Evolutionary conservation across 2,888 invertebrate genomes (phyloP), one percentile per base, ranked within the genome.

Genomic region (Trichacis sp.): DNA sequence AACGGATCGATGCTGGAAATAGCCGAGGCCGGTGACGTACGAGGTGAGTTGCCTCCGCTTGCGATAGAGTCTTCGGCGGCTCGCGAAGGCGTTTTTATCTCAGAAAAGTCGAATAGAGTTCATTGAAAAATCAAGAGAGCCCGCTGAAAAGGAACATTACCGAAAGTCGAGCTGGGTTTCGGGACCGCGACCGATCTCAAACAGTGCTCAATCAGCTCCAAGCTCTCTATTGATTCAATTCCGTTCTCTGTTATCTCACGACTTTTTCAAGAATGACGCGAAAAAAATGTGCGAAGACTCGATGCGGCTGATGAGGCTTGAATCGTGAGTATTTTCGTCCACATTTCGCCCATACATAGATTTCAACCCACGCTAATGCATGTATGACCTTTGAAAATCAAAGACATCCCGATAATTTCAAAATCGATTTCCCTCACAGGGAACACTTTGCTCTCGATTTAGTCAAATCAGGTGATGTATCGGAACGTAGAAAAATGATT

Each of bases 1-100:
- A 74, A 73, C 72, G 78, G 82, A 82, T 82, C 83, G 82, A 83
- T 83, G 81, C 78, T 82, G 81, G 80, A 81, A 83, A 82, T 80
- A 81, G 81, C 81, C 77, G 78, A 74, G 77, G 75, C 67, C 76
- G 71, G 75, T 73, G 76, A 71, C 75, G 79, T 79, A 78, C 79
- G 79, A 81, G 80, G 79, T 79, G 80, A 81, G 79, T 81, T 77
- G 81, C 76, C 78, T 79, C 77, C 74, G 79, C 75, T 79, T 77
- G 77, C 78, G 77, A 74, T 76, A 64, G 69, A 65, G 65, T 64
- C 63, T 64, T 70, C 63, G 55, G 53, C 43, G 59, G 64, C 57
- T 64, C 60, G 52, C 61, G 61, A 56, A 59, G 65, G 42, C 54
- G 51, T 54, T 64, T 68, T 64, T 64, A 40, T 54, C 58, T 56